These are phyloP conservation scores for Cheilinus undulatus DNA, from an alignment of 2,113 vertebrate genomes.

Conservation along the genomic window DNA sequence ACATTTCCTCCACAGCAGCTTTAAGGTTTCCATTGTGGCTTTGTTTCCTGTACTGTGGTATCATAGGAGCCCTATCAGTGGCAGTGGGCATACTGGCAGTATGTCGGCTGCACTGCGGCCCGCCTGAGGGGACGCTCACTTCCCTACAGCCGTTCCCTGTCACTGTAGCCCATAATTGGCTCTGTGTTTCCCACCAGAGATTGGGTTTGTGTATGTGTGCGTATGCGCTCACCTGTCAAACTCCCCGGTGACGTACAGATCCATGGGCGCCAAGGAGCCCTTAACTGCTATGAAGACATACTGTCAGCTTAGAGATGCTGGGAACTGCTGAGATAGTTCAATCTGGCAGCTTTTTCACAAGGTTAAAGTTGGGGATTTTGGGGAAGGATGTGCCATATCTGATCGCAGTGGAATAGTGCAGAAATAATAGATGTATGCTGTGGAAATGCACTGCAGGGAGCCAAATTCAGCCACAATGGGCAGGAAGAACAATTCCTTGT, in stretches of 20 bases:
- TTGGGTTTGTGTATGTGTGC: slow-evolving; percentile 24
- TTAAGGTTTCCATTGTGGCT: slow-evolving; percentile 46
- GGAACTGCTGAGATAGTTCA: slow-evolving; percentile 77
- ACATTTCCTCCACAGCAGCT: slow-evolving; percentile 46
- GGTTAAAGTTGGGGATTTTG: slow-evolving; percentile 71
- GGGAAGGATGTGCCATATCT: slow-evolving; percentile 61
- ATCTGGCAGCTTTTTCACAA: slow-evolving; percentile 65
- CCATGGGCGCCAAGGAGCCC: slow-evolving; percentile 49
- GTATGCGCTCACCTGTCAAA: slow-evolving; percentile 56
- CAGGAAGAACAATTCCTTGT: slow-evolving; percentile 58
- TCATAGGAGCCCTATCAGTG: slow-evolving; percentile 48
- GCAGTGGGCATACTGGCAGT: slow-evolving; percentile 58
- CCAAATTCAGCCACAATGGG: slow-evolving; percentile 59
- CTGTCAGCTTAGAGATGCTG: slow-evolving; percentile 69
- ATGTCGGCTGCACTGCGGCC: slow-evolving; percentile 41
- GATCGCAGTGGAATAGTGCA: slow-evolving; percentile 55
- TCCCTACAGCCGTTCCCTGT: slow-evolving; percentile 71
- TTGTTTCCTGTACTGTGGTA: slow-evolving; percentile 46
- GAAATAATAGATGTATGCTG: slow-evolving; percentile 68
- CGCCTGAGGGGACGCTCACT: slow-evolving; percentile 65
- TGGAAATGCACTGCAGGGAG: slow-evolving; percentile 66
- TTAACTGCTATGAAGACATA: slow-evolving; percentile 71
- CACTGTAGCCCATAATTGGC: slow-evolving; percentile 77
- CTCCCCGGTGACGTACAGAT: slow-evolving; percentile 52
- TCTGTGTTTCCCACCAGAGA: slow-evolving; percentile 59